These are phyloP conservation scores for Hesperia comma DNA, from an alignment of 2,888 invertebrate genomes.

Conservation along the genomic window DNA sequence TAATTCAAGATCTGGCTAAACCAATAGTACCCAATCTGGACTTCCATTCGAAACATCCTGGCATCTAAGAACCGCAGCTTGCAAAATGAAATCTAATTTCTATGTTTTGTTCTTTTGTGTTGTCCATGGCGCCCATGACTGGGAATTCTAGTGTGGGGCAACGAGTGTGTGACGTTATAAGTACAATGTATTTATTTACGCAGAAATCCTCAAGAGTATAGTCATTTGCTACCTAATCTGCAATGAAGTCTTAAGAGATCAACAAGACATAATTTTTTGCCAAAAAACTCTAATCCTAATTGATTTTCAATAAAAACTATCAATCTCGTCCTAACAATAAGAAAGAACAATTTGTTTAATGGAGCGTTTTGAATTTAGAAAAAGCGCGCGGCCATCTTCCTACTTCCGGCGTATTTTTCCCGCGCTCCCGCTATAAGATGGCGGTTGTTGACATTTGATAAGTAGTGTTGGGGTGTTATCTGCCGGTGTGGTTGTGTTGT, in stretches of 20 bases:
- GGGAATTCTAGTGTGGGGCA: too few species aligned
- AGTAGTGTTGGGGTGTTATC: constrained; percentile 62
- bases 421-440: constrained; percentile 64
- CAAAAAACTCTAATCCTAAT: constrained; percentile 39
- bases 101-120: too few species aligned
- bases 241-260: constrained; percentile 3
- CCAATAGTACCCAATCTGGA: too few species aligned
- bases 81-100: too few species aligned
- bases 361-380: constrained; percentile 70
- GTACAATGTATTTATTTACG: too few species aligned
- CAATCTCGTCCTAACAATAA: constrained; percentile 60
- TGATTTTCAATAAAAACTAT: constrained; percentile 48
- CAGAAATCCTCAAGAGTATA: not conserved
- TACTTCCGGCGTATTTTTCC: constrained; percentile 71
- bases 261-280: constrained; percentile 7
- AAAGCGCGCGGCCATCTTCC: constrained; percentile 69
- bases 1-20: too few species aligned
- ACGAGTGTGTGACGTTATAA: too few species aligned
- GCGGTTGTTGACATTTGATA: constrained; percentile 45
- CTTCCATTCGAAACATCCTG: too few species aligned
- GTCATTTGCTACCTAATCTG: not conserved
- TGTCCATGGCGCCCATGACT: too few species aligned
- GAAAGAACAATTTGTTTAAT: constrained; percentile 72
- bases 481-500: constrained; percentile 53
- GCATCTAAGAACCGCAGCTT: too few species aligned